Evolutionary conservation across 2,113 vertebrate genomes (phyloP).

Genomic region (Thinocorus orbignyianus): DNA sequence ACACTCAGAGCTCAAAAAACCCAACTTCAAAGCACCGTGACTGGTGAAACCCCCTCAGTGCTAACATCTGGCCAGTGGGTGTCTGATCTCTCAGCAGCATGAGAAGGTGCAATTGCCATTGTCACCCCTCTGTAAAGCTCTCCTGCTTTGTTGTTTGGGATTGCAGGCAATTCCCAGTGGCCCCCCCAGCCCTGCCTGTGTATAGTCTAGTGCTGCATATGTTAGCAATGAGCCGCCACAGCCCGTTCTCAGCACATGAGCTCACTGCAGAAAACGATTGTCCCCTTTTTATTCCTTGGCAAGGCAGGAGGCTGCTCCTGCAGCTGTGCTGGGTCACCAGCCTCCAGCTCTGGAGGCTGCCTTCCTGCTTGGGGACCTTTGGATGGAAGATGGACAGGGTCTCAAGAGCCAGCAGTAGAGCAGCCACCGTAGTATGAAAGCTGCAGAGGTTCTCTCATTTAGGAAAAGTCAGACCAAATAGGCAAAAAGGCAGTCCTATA

Average conservation of each 20-base stretch:
- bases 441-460: not conserved
- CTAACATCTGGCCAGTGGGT: not conserved
- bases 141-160: not conserved
- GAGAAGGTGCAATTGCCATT: not conserved
- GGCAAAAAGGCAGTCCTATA: rapidly evolving
- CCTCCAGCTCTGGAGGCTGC: rapidly evolving
- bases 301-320: not conserved
- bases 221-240: not conserved
- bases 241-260: not conserved
- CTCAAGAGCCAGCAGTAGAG: not conserved
- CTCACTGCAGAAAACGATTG: not conserved
- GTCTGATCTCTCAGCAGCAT: not conserved
- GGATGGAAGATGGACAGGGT: not conserved
- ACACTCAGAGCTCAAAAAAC: not conserved
- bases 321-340: not conserved
- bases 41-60: not conserved
- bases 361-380: not conserved
- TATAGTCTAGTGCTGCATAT: not conserved
- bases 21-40: not conserved
- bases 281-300: not conserved
- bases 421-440: not conserved
- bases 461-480: not conserved
- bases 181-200: not conserved
- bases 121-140: not conserved
- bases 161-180: not conserved